Evolutionary conservation across 2,797 vertebrate genomes (phyloP), one percentile per base, ranked within the genome.

Genomic region (Melanogrammus aeglefinus): DNA sequence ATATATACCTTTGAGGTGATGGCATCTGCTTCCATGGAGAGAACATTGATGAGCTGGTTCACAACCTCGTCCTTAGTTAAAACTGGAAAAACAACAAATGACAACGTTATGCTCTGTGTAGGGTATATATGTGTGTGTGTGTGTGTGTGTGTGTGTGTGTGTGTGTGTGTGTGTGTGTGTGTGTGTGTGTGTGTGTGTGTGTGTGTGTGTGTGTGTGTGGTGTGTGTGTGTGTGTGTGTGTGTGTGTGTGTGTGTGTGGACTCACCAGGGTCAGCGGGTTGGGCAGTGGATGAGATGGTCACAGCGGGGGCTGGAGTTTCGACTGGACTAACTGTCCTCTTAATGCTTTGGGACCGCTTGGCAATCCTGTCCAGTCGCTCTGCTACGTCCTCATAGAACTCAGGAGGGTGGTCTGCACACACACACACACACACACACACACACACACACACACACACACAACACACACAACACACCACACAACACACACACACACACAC

Each of bases 21-120:
- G 14, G 88, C 81, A 41, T 95, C 95, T 18, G 94, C 96, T 81
- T 96, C 94, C 13, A 90, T 83, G 47, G 93, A 95, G 24, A 97
- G 86, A 41, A 96, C 76, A 18, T 91, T 83, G 66, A 95, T 94
- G 14, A 97, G 92, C 78, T 90, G 91, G 76, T 85, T 90, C 12
- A 96, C 87, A 75, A 95, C 51, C 0, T 77, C 80, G 18, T 97
- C 95, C 83, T 96, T 96, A 75, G 94, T 86, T 24, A 6, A 75
- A 9, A 8, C 24, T 51, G 10, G 47, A 21, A 31, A 24, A 39
- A 78, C 14, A 38, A 29, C 7, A 27, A 38, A 36, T n/a, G 66
- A 57, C 1, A 41, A 6, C 12, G 5, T 24, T 66, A 57, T 57
- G 47, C 14, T 21, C 24, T 8, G 7, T 66, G 21, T 66, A 66